phyloP scores from a whole-genome alignment of 2,888 invertebrate genomes.

The Morpho helenor region DNA sequence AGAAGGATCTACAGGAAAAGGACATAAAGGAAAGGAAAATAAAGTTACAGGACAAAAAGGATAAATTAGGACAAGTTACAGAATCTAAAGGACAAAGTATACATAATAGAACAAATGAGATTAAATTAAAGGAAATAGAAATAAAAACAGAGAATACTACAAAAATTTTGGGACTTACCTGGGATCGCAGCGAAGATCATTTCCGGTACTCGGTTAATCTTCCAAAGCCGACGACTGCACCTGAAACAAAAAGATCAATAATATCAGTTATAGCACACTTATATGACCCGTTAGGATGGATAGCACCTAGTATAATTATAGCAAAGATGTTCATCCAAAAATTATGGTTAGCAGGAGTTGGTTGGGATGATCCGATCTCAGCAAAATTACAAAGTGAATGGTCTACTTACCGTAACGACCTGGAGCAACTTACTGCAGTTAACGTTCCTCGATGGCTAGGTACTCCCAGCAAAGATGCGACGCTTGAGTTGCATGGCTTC shows the following conservation, averaged over 20 bases:
- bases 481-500: slow-evolving; percentile 29
- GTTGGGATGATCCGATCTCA: slow-evolving; percentile 16
- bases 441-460: slow-evolving; percentile 25
- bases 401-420: slow-evolving; percentile 19
- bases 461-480: slow-evolving; percentile 1
- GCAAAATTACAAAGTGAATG: slow-evolving; percentile 17
- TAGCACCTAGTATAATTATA: too few relatives aligned
- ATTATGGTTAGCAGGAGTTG: too few relatives aligned
- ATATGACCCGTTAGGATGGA: slow-evolving; percentile 10
- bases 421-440: slow-evolving; percentile 14
- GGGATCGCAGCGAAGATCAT: slow-evolving; percentile 5
- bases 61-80: neutral
- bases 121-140: neutral
- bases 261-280: slow-evolving; percentile 23
- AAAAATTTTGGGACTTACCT: slow-evolving; percentile 18
- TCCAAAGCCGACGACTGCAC: neutral
- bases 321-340: too few relatives aligned
- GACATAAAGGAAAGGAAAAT: neutral
- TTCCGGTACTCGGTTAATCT: slow-evolving; percentile 9
- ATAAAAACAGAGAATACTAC: neutral
- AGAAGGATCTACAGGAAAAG: neutral
- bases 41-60: neutral
- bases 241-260: slow-evolving; percentile 15
- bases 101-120: neutral
- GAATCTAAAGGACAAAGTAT: neutral